Base-by-base conservation (phyloP, 2,113 vertebrate species). In the Nothobranchius kuhntae region DNA sequence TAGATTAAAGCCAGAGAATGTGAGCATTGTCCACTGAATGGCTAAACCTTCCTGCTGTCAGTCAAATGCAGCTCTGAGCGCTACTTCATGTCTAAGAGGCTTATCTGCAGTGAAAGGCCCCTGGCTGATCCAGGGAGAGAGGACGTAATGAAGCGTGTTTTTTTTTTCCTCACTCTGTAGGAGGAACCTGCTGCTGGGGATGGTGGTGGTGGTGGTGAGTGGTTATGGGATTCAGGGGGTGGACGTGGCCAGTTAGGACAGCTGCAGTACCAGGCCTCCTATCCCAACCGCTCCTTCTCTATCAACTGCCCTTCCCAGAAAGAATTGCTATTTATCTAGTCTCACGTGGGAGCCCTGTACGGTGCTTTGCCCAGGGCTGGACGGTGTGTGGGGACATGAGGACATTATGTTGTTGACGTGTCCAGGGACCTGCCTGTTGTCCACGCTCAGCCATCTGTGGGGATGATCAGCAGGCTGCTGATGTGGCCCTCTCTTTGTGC, bases 41-140 rank as follows among this genome's bases (percentile, higher is more conserved):
- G 96, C 96, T 96, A 95, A 96, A 96, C 96, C 98, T 98, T 99
- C 97, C 98, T 98, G 96, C 98, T 96, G 97, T 98, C 98, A 99
- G 94, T 99, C 98, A 98, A 95, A 96, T 92, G 93, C 94, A 94
- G 95, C 96, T 96, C 96, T 96, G 95, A 96, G 96, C 95, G 94
- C 96, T 97, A 96, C 96, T 97, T 95, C 96, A 96, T 95, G 96
- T 97, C 96, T 99, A 99, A 99, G 98, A 99, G 97, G 98, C 98
- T 99, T 99, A 98, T 99, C 98, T 98, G 94, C 93, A 88, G 94
- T 99, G 95, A 99, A 98, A 98, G 96, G 95, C 95, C 94, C 95
- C 95, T 96, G 94, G 95, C 94, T 95, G 96, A 95, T 97, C 94
- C 86, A 93, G 95, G 95, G 95, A 98, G 96, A 96, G 96, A 95